These are phyloP conservation scores for Psittacula derbiana DNA, from an alignment of 2,797 vertebrate species.

Conservation along the genomic window DNA sequence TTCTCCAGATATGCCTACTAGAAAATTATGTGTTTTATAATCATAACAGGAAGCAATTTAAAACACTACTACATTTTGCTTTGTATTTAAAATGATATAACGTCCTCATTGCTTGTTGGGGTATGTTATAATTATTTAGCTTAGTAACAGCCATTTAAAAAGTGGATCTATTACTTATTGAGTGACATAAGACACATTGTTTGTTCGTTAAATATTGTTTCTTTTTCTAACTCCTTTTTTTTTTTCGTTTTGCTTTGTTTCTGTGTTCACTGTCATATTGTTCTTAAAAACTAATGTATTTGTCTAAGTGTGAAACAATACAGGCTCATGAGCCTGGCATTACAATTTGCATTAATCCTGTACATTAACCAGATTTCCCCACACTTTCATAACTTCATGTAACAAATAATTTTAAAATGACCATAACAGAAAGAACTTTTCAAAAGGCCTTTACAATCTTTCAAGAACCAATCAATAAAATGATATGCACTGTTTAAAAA, in stretches of 20 bases:
- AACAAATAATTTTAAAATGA: background rate
- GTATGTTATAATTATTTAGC: background rate
- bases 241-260: background rate
- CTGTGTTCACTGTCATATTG: background rate
- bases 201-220: background rate
- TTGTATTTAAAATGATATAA: background rate
- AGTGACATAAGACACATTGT: background rate
- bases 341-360: background rate
- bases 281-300: background rate
- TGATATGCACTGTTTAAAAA: background rate
- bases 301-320: background rate
- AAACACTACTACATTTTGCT: background rate
- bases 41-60: background rate
- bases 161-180: background rate
- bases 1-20: background rate
- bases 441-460: background rate
- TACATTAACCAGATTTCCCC: background rate
- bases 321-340: background rate
- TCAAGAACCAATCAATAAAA: background rate
- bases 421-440: background rate
- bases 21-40: constrained; percentile 1
- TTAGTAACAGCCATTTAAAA: background rate
- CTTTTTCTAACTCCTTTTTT: background rate
- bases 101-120: background rate
- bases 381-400: background rate